A percentile compares a stretch with the other conserved stretches of the same genome.
Conservation (phyloP, 2,797 vertebrate species). For the Clamator glandarius region DNA sequence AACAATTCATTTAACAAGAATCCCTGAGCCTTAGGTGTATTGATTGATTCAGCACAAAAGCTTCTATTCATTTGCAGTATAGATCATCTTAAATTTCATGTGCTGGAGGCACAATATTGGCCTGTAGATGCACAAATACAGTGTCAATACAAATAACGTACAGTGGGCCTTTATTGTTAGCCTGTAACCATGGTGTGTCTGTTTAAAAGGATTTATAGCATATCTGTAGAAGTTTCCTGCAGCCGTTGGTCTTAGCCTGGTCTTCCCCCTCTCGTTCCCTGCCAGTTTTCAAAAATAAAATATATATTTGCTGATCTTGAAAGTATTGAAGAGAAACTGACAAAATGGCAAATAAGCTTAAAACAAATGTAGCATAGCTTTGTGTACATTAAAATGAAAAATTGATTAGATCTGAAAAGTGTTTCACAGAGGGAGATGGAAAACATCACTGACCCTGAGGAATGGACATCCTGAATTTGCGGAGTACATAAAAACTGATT, state of each 20-base stretch:
- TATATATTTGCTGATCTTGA: neutral
- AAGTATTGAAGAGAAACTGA: neutral
- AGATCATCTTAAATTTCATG: slow-evolving; percentile 42
- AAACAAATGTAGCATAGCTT: neutral
- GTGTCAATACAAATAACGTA: neutral
- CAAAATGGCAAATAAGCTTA: neutral
- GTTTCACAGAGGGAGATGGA: neutral
- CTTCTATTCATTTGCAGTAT: slow-evolving; percentile 41
- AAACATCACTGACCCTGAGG: neutral
- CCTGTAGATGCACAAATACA: neutral
- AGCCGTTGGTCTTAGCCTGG: neutral
- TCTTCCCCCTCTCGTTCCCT: slow-evolving; percentile 2
- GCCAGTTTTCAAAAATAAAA: neutral
- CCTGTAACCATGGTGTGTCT: neutral
- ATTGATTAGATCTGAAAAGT: neutral
- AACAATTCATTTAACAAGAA: slow-evolving; percentile 46
- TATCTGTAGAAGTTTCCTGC: neutral
- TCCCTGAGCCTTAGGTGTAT: slow-evolving; percentile 25
- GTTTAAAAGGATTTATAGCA: slow-evolving; percentile 6
- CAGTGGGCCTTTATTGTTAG: neutral
- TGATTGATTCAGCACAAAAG: slow-evolving; percentile 42
- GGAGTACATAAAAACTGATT: neutral
- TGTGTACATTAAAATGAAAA: neutral
- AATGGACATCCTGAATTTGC: neutral
- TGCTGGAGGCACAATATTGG: neutral